Percentiles rank a stretch among this genome's conserved stretches.
Conservation (phyloP, 2,888 invertebrate species). For the Lissonota sp. region DNA sequence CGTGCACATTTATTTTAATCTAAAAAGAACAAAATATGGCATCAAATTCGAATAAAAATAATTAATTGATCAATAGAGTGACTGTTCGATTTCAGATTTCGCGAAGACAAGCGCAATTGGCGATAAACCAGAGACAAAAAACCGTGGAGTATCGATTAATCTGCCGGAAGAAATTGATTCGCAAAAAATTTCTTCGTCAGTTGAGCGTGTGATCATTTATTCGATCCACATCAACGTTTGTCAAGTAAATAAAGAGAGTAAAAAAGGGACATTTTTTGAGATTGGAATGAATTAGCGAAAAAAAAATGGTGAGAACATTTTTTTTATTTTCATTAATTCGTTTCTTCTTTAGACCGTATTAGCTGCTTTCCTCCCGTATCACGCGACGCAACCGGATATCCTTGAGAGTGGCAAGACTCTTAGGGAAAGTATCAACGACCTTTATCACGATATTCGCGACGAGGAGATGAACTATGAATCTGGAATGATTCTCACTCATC, state of each 20-base stretch:
- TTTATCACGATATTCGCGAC: constrained; percentile 68
- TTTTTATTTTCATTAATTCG: not conserved
- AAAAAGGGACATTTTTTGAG: no score
- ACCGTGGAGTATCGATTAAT: constrained; percentile 24
- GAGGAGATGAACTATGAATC: constrained; percentile 59
- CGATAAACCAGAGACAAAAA: constrained; percentile 4
- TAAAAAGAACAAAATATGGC: no score
- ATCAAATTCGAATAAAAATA: no score
- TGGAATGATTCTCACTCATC: constrained; percentile 70
- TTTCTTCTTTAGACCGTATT: constrained; percentile 70
- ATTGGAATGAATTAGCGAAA: no score
- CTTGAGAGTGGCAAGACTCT: constrained; percentile 63
- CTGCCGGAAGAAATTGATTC: constrained; percentile 14
- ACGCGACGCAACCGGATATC: constrained; percentile 61
- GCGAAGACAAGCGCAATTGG: no score
- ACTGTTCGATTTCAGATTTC: no score
- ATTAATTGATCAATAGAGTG: no score
- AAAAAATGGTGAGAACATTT: no score
- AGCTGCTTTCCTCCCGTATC: constrained; percentile 66
- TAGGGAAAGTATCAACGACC: constrained; percentile 59
- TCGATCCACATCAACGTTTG: constrained; percentile 71
- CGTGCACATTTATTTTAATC: no score
- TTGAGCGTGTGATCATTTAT: constrained; percentile 51
- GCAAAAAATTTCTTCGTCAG: not conserved
- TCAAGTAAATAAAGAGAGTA: constrained; percentile 61